Evolutionary conservation across 2,888 invertebrate genomes (phyloP).

Genomic region (Drosophila peninsularis): DNA sequence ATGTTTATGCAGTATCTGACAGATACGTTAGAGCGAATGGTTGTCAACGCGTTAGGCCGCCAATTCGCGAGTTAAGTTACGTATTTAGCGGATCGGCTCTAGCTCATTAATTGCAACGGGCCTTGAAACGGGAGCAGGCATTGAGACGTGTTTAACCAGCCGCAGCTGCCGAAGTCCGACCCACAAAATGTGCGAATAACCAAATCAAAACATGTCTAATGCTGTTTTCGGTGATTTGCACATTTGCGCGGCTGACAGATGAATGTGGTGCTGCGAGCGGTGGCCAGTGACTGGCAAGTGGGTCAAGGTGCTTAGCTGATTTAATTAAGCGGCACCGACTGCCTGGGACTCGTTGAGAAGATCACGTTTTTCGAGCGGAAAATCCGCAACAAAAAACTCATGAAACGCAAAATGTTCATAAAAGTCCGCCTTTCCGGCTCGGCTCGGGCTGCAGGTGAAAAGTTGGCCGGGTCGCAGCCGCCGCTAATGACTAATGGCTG

Average conservation of each 20-base stretch:
- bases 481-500: slow-evolving; percentile 66
- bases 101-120: slow-evolving; percentile 70
- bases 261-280: slow-evolving; percentile 30
- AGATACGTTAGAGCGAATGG: slow-evolving; percentile 41
- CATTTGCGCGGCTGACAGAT: slow-evolving; percentile 46
- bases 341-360: slow-evolving; percentile 33
- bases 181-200: slow-evolving; percentile 27
- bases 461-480: slow-evolving; percentile 41
- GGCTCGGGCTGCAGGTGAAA: slow-evolving; percentile 54
- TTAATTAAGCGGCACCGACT: slow-evolving; percentile 65
- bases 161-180: slow-evolving; percentile 31
- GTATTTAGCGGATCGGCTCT: slow-evolving; percentile 22
- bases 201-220: slow-evolving; percentile 50
- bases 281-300: slow-evolving; percentile 55
- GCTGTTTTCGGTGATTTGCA: slow-evolving; percentile 75
- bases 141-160: slow-evolving; percentile 36
- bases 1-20: slow-evolving; percentile 42
- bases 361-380: slow-evolving; percentile 68
- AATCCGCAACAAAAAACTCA: slow-evolving; percentile 47
- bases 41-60: slow-evolving; percentile 35
- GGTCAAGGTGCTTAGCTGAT: slow-evolving; percentile 76
- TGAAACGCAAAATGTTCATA: slow-evolving; percentile 24
- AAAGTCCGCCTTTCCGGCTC: slow-evolving; percentile 16
- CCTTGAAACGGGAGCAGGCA: slow-evolving; percentile 61
- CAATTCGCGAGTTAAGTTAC: slow-evolving; percentile 13